Evolutionary conservation across 2,113 vertebrate genomes (phyloP), one percentile per base, ranked within the genome.

Genomic region (Daubentonia madagascariensis): DNA sequence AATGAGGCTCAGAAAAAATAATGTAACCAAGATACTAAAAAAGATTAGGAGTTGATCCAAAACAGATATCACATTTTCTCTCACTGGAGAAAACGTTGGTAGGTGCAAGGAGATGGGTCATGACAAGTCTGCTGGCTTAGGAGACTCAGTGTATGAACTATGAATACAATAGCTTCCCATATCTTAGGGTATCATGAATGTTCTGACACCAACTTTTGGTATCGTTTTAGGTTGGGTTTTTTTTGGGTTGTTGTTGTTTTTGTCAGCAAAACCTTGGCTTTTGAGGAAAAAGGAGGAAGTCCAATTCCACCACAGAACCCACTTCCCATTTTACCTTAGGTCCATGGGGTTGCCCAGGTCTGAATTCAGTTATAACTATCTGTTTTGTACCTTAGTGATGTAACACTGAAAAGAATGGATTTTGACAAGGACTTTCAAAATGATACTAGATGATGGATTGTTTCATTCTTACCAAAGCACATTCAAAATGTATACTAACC

Each of bases 261-360:
- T 85, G 54, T 87, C 37, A 94, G 76, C 97, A 95, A 88, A 89
- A 75, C 14, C 40, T 96, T 97, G 80, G 40, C 96, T 98, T 98
- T 98, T 98, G 96, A 98, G 98, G 96, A 96, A 98, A 98, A 96
- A 96, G 73, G 63, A 96, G 90, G 93, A 98, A 97, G 73, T 61
- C 85, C 17, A 37, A 2, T 91, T 91, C 61, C 3, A 63, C 92
- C 76, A 89, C 70, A 88, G 65, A 35, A 81, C 17, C 84, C 72
- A 95, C 97, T 98, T 98, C 95, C 93, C 45, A 50, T 96, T 97
- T 93, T 97, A 73, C 63, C 81, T 63, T 92, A 92, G 73, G 54
- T 81, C 87, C 1, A 2, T 75, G 84, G 97, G 86, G 70, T 96
- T 96, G 93, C 59, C 70, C 59, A 85, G 84, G 76, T 90, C 79